Base-by-base conservation (phyloP, 1,140 invertebrate genomes). In the Diploscapter pachys region DNA sequence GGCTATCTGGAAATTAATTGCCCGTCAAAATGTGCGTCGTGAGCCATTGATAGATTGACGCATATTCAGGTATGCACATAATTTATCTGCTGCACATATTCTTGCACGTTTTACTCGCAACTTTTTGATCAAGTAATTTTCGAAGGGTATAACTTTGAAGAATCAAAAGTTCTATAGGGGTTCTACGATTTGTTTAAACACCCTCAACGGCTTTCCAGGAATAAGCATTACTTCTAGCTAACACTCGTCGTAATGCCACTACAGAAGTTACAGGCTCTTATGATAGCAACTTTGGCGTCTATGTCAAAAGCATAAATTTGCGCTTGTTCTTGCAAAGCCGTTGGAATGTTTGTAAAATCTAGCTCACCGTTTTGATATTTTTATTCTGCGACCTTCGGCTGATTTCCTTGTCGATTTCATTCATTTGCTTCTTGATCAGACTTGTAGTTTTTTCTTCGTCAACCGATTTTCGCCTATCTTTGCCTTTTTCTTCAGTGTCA, bases 361-460 rank as follows among this genome's bases (percentile, higher is more conserved):
- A 53, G 66, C 77, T 77, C 13, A 83, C 82, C 80, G 83, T 81
- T 79, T 80, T 82, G 52, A 84, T 77, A 75, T 84, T 83, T 70
- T 85, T 81, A 67, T 84, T 84, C 71, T 84, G 82, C 51, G 85
- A 79, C 13, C 83, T 59, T 54, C 82, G 71, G 53, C 61, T 81
- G 59, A 84, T 83, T 69, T 84, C 82, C 50, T 83, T 81, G 54
- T 84, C 82, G 54, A 84, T 84, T 68, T 84, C 82, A 13, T 73
- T 81, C 80, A 84, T 83, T 66, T 84, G 82, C 69, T 84, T 84
- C 53, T 74, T 65, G 63, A 84, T 85, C n/a, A 84, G 76, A 5
- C 77, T 83, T 13, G 73, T 55, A 70, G 72, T 54, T 54, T 65
- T 75, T 54, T 79, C 79, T 11, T 73, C 72, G 55, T 56, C 71